Conservation (phyloP, 2,113 vertebrate genomes). For the Stomatorhinus ivindoensis region DNA sequence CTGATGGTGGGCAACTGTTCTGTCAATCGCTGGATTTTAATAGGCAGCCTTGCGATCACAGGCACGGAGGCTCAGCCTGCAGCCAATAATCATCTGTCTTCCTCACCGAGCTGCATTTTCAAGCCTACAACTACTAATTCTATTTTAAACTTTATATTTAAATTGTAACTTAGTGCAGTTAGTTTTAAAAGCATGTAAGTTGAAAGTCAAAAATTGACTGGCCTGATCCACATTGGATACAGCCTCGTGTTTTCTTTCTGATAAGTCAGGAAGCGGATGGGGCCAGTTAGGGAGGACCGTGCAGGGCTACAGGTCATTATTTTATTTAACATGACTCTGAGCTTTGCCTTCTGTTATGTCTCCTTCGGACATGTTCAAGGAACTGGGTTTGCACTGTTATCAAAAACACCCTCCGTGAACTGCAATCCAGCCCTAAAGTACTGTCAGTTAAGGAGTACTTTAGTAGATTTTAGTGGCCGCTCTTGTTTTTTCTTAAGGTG, state of each 20-base stretch:
- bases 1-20: not conserved
- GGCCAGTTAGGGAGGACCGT: not conserved
- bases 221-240: not conserved
- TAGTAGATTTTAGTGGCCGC: not conserved
- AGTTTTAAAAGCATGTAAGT: not conserved
- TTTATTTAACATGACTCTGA: not conserved
- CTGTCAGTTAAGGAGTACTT: not conserved
- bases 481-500: not conserved
- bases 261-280: not conserved
- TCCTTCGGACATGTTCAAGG: not conserved
- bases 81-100: not conserved
- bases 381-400: not conserved
- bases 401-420: not conserved
- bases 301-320: not conserved
- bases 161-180: not conserved
- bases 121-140: not conserved
- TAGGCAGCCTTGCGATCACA: not conserved
- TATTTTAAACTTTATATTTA: not conserved
- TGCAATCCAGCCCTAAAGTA: not conserved
- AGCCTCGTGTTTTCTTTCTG: not conserved
- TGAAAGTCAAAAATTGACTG: not conserved
- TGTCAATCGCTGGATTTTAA: not conserved
- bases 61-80: not conserved
- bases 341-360: not conserved
- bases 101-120: not conserved